A percentile compares a stretch with the other conserved stretches of the same genome.
These are phyloP conservation scores for Amblyopsis hoosieri DNA, from an alignment of 2,797 vertebrate genomes.

Conservation along the genomic window DNA sequence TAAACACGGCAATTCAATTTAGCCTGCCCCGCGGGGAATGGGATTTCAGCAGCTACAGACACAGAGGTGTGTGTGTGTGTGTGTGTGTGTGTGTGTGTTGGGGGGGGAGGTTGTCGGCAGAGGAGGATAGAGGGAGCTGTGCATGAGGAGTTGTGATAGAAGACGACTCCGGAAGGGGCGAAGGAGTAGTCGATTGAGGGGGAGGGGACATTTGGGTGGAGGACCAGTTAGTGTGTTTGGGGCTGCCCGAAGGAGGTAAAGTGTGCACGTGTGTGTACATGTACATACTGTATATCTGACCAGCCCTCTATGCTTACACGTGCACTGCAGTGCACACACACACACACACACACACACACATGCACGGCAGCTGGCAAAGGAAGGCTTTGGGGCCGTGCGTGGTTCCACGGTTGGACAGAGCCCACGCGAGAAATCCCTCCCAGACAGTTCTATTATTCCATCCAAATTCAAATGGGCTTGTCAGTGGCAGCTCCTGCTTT, in stretches of 20 bases:
- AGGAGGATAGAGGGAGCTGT: constrained; percentile 50
- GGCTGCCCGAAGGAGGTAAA: background rate
- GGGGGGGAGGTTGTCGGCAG: constrained; percentile 20
- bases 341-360: constrained; percentile 4
- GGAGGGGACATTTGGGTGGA: constrained; percentile 25
- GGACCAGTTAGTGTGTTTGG: background rate
- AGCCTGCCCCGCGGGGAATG: constrained; percentile 87
- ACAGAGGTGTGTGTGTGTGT: constrained; percentile 21
- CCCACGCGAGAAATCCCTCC: constrained; percentile 55
- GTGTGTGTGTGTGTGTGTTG: constrained; percentile 8
- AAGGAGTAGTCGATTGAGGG: constrained; percentile 12
- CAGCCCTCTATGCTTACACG: background rate
- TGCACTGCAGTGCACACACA: constrained; percentile 7
- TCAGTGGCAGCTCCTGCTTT: constrained; percentile 65
- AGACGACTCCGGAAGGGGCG: background rate
- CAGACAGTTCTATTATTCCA: constrained; percentile 72
- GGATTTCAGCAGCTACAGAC: constrained; percentile 80
- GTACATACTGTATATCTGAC: too few species aligned
- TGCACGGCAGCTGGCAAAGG: background rate
- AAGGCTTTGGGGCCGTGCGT: constrained; percentile 23
- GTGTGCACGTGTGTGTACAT: background rate
- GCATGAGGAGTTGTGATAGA: constrained; percentile 25
- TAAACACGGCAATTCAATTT: constrained; percentile 88
- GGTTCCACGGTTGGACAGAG: constrained; percentile 59
- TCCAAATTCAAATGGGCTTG: constrained; percentile 78